Conservation (phyloP, 2,797 vertebrate genomes). For the Chiloscyllium punctatum region DNA sequence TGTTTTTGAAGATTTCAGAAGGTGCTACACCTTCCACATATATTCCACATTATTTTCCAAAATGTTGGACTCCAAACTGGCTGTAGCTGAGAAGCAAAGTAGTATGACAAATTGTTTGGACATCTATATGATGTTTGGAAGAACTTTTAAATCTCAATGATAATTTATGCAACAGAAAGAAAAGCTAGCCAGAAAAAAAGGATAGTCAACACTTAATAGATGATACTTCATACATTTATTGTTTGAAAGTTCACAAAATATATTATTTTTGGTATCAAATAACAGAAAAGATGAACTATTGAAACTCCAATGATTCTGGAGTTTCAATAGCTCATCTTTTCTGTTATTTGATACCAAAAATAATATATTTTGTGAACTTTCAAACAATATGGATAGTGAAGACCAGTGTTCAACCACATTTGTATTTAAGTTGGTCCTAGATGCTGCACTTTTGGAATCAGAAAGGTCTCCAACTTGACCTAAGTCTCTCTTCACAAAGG, state of each 20-base stretch:
- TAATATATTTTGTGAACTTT: too few relatives aligned
- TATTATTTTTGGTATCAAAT: neutral
- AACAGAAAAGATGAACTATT: neutral
- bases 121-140: neutral
- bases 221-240: neutral
- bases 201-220: neutral
- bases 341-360: too few relatives aligned
- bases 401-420: too few relatives aligned
- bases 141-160: neutral
- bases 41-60: neutral
- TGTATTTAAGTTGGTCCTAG: neutral
- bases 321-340: too few relatives aligned
- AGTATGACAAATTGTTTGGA: neutral
- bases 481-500: neutral
- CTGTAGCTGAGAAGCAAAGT: neutral
- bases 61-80: neutral
- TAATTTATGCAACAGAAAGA: conserved; percentile 3
- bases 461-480: neutral
- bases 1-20: neutral
- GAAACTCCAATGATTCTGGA: neutral
- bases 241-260: neutral
- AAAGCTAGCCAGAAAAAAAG: neutral
- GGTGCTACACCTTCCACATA: neutral
- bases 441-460: neutral
- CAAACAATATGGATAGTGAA: neutral